Percentiles rank a stretch among this genome's conserved stretches.
phyloP scores from a whole-genome alignment of 2,888 invertebrate genomes.

The Parnassius mnemosyne region DNA sequence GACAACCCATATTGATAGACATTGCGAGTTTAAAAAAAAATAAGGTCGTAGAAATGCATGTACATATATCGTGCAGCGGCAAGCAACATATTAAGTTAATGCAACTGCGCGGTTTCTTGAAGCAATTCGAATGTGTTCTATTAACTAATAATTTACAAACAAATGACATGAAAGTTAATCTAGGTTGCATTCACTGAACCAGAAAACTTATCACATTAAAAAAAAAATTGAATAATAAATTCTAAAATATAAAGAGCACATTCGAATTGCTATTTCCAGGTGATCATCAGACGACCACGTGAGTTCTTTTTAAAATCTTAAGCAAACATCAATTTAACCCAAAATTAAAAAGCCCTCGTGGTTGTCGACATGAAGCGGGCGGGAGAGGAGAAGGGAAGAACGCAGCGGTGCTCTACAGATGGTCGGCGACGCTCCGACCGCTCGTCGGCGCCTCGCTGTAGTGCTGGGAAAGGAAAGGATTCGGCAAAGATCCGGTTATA shows the following conservation, averaged over 20 bases:
- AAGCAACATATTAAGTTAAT: conserved; percentile 2
- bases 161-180: conserved; percentile 15
- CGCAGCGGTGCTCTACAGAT: conserved; percentile 32
- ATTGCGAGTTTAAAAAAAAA: background rate
- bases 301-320: conserved; percentile 10
- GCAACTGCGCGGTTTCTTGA: background rate
- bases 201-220: conserved; percentile 16
- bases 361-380: conserved; percentile 18
- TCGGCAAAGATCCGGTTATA: conserved; percentile 32
- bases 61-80: conserved; percentile 1
- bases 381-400: conserved; percentile 33
- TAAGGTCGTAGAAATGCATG: conserved; percentile 4
- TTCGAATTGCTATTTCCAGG: conserved; percentile 6
- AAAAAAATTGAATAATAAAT: conserved; percentile 1
- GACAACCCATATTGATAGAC: background rate
- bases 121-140: conserved; percentile 15
- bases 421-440: conserved; percentile 35
- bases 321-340: conserved; percentile 13
- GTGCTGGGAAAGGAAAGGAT: conserved; percentile 41
- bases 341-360: conserved; percentile 4
- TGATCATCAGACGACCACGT: conserved; percentile 11
- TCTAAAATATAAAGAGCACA: conserved; percentile 13
- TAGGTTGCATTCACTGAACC: conserved; percentile 18
- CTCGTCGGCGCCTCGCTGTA: conserved; percentile 31
- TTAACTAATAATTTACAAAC: background rate